Percentiles rank a stretch among this genome's conserved stretches.
Conservation (phyloP, 2,888 invertebrate genomes). For the Cataglyphis rosenhaueri region DNA sequence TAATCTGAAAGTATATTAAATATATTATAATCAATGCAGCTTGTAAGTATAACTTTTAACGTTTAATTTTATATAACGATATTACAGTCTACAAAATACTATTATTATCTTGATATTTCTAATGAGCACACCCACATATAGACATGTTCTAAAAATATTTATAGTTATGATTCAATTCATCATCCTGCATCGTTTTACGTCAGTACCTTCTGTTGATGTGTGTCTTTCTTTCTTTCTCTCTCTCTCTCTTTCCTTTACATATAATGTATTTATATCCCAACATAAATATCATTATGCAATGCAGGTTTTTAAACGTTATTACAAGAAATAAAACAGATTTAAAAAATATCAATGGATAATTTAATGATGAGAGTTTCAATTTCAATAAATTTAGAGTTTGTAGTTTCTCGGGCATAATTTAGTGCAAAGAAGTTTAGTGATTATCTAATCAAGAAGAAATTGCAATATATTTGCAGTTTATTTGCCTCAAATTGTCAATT, state of each 20-base stretch:
- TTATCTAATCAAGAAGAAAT: background rate
- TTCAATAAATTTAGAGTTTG: background rate
- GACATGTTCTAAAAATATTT: slow-evolving; percentile 1
- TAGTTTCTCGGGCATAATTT: background rate
- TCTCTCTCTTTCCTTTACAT: slow-evolving; percentile 47
- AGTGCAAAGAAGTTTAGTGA: background rate
- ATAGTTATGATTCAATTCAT: slow-evolving; percentile 20
- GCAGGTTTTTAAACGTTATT: slow-evolving; percentile 30
- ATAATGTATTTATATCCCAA: slow-evolving; percentile 71
- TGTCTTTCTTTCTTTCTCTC: too few relatives aligned
- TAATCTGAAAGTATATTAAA: background rate
- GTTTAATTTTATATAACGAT: background rate
- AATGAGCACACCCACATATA: background rate
- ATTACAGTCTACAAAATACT: background rate
- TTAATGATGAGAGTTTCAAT: background rate
- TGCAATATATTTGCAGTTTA: background rate
- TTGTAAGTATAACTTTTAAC: background rate
- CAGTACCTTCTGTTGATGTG: slow-evolving; percentile 55
- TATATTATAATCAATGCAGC: background rate
- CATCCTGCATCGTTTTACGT: slow-evolving; percentile 40
- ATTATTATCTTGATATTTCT: background rate
- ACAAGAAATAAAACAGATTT: slow-evolving; percentile 13
- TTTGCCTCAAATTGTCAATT: background rate
- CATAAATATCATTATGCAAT: slow-evolving; percentile 70
- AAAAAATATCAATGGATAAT: background rate